A percentile compares a stretch with the other conserved stretches of the same genome.
Conservation (phyloP, 2,888 invertebrate genomes). For the Drosophila merina region DNA sequence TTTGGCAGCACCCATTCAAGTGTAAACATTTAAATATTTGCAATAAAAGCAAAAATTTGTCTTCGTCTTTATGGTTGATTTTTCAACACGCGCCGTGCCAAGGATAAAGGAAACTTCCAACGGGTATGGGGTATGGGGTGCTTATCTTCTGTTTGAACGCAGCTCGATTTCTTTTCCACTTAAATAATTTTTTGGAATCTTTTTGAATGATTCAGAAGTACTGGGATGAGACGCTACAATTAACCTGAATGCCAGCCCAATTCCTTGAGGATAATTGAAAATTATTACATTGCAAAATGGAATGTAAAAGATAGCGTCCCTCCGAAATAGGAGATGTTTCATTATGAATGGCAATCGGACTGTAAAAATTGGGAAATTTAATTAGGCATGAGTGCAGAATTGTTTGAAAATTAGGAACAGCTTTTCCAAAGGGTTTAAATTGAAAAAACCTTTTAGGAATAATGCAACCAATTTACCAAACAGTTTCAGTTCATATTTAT, state of each 20-base stretch:
- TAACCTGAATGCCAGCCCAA: slow-evolving; percentile 54
- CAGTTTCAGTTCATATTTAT: too few relatives aligned
- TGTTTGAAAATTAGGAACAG: neutral
- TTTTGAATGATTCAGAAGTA: slow-evolving; percentile 11
- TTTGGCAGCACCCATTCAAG: slow-evolving; percentile 55
- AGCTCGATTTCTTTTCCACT: slow-evolving; percentile 63
- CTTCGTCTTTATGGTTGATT: slow-evolving; percentile 18
- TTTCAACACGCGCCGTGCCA: slow-evolving; percentile 40
- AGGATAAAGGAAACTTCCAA: slow-evolving; percentile 3
- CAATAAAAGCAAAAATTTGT: slow-evolving; percentile 56
- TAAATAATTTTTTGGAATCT: slow-evolving; percentile 53
- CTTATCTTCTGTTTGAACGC: slow-evolving; percentile 52
- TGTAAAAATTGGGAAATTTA: slow-evolving; percentile 16
- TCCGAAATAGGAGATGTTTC: neutral
- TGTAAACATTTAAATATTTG: slow-evolving; percentile 73
- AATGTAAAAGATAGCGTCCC: neutral
- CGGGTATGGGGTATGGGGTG: neutral
- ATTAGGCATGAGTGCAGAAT: neutral
- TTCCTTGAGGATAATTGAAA: slow-evolving; percentile 32
- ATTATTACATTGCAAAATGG: slow-evolving; percentile 24
- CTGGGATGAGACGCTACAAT: slow-evolving; percentile 49
- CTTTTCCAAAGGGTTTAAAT: neutral
- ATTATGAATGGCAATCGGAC: slow-evolving; percentile 14
- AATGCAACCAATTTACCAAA: too few relatives aligned
- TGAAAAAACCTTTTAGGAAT: neutral